Percentiles rank a stretch among this genome's conserved stretches.
phyloP scores from a whole-genome alignment of 2,113 vertebrate genomes.

The Scopus umbretta region DNA sequence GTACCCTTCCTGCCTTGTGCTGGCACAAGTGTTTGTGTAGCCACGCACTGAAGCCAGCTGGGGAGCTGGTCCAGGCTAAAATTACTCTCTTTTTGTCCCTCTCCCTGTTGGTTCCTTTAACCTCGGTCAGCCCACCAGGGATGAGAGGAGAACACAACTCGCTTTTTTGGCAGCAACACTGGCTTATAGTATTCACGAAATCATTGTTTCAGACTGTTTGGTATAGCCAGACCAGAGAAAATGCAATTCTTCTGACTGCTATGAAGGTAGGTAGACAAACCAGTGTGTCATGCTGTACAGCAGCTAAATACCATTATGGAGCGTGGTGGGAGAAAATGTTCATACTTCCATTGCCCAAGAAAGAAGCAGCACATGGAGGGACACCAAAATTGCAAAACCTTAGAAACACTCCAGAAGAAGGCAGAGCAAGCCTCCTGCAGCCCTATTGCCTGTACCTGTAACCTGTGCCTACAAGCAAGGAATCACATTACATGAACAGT shows the following conservation, averaged over 20 bases:
- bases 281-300: not conserved
- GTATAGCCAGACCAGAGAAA: not conserved
- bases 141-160: not conserved
- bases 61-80: not conserved
- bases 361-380: not conserved
- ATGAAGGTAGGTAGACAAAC: not conserved
- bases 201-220: not conserved
- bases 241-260: not conserved
- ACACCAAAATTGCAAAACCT: not conserved
- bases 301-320: not conserved
- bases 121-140: not conserved
- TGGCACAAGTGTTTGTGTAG: slow-evolving; percentile 11
- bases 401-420: not conserved
- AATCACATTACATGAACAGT: not conserved
- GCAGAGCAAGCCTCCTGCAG: not conserved
- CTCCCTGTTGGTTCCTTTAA: not conserved
- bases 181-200: not conserved
- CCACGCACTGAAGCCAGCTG: not conserved
- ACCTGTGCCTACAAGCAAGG: not conserved
- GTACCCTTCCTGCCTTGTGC: not conserved
- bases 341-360: not conserved
- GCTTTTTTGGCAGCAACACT: not conserved
- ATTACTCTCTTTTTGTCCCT: not conserved
- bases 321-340: not conserved
- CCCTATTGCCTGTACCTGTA: not conserved